Evolutionary conservation across 2,797 vertebrate species (phyloP), one percentile per base, ranked within the genome.

Genomic region (Poecilia picta): DNA sequence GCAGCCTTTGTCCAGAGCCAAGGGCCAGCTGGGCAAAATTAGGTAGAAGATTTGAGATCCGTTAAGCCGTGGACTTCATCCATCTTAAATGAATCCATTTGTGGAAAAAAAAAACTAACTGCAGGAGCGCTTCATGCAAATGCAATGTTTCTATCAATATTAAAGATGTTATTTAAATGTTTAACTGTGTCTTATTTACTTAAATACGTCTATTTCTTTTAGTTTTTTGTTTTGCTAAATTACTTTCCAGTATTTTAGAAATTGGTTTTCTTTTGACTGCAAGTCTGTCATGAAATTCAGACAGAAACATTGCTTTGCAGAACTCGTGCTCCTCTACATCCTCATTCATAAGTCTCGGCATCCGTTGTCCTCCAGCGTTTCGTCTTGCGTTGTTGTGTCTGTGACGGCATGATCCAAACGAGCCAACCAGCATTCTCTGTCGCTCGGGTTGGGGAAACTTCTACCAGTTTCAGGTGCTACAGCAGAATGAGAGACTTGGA

Each of bases 21-120:
- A 98, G 97, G 98, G 95, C 97, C 98, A 98, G 96, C 98, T 99
- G 97, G 97, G 97, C 96, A 99, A 95, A 96, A 97, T 99, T 99
- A 99, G 98, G 98, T 99, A 99, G 98, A 98, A 96, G 96, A 96
- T 97, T 87, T 87, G 68, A 90, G 88, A 85, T 79, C 28, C 68
- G 74, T 79, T 82, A 83, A 85, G 83, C 87, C 81, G 68, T 86
- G 83, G 79, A 81, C 53, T 81, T 72, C 83, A 73, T 75, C 16
- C 41, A 70, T 73, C 47, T 25, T 28, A 49, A 47, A n/a, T 46
- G 59, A 36, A 36, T 46, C 43, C 68, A 71, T 33, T 4, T 0
- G 11, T 72, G 53, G 2, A 45, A 5, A 25, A n/a, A n/a, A 23
- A 4, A 46, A 16, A 15, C 11, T 31, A 43, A 72, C 57, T 43